Percentiles rank a stretch among this genome's conserved stretches.
These are phyloP conservation scores for Pipra filicauda DNA, from an alignment of 2,113 vertebrate species.

Conservation along the genomic window DNA sequence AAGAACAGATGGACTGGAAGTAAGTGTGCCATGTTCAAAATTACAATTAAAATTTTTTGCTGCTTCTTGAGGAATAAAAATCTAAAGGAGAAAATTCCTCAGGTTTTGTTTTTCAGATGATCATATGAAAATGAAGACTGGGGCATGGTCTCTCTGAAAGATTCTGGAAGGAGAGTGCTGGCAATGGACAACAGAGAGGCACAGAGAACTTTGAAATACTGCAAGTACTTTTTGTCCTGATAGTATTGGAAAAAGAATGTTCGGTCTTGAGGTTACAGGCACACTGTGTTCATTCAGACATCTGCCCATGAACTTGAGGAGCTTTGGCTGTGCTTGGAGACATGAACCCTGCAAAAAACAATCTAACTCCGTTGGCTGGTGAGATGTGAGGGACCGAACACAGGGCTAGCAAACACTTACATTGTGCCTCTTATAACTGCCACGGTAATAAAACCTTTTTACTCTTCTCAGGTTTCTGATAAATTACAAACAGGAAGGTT, in stretches of 20 bases:
- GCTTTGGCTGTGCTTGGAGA: neutral
- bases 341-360: neutral
- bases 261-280: neutral
- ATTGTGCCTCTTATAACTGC: neutral
- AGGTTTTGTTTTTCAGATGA: neutral
- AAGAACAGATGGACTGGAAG: neutral
- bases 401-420: neutral
- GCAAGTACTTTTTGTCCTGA: neutral
- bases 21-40: neutral
- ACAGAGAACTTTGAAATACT: neutral
- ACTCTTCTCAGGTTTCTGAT: neutral
- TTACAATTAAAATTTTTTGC: neutral
- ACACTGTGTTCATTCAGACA: neutral
- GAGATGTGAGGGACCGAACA: neutral
- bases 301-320: neutral
- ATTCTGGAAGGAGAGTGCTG: neutral
- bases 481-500: neutral
- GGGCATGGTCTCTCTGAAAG: neutral
- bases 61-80: neutral
- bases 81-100: neutral
- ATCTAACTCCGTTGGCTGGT: neutral
- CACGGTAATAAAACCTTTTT: neutral
- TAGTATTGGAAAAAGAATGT: neutral
- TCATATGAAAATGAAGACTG: neutral
- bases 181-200: neutral